Evolutionary conservation across 2,113 vertebrate species (phyloP), one percentile per base, ranked within the genome.

Genomic region (Genyomyrus donnyi): DNA sequence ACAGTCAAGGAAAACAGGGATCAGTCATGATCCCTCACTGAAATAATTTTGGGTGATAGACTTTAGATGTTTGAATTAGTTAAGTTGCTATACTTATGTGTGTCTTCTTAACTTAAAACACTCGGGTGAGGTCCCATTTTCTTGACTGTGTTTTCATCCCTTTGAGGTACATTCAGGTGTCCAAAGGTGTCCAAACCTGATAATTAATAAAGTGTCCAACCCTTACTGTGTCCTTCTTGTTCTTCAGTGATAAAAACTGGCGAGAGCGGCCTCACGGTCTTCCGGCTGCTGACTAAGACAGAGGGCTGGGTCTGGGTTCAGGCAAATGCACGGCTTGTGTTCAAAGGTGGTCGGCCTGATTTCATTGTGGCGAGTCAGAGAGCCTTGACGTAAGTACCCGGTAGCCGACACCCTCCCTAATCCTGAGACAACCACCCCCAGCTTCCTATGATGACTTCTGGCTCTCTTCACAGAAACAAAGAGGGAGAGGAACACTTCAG

Each of bases 301-400:
- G 88, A 91, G 0, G 6, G 89, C 88, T 98, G 97, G 97, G 17
- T 97, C 86, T 97, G 97, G 97, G 94, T 97, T 50, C 97, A 97
- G 93, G 17, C 96, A 90, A 97, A 94, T 0, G 96, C 97, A 0
- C 91, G 94, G 90, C 93, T 98, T 19, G 93, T 97, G 31, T 97
- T 94, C 93, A 96, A 96, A 91, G 95, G 77, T 0, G 96, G 96
- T 88, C 87, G 94, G 45, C 97, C 97, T 0, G 95, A 97, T 5
- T 96, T 95, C 92, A 97, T 98, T 91, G 94, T 97, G 0, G 89
- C 93, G 0, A 93, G 90, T 39, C 96, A 97, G 93, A 93, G 92
- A 91, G 95, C 93, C n/a, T 84, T 97, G 21, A 93, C 93, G 95
- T 98, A 92, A 96, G 97, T 95, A 90, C 8, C 0, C 13, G 39